Conservation (phyloP, 2,888 invertebrate genomes). For the Copidosoma aretas region DNA sequence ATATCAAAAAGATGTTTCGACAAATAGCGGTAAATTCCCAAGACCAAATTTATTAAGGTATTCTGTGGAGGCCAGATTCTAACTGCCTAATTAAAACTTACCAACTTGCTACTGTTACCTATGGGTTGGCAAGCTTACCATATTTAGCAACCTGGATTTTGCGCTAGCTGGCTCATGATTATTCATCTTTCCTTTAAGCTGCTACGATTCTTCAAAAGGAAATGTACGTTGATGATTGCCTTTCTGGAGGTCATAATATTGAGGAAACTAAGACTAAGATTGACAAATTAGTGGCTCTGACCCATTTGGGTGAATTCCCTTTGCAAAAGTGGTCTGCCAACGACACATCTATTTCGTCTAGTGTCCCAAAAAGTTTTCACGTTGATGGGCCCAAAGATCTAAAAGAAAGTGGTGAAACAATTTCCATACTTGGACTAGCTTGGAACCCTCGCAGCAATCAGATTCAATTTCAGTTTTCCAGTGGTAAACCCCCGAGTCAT, state of each 20-base stretch:
- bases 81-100: no score
- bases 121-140: conserved; percentile 2
- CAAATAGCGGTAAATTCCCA: not conserved
- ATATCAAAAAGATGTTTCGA: conserved; percentile 1
- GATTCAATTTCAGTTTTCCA: not conserved
- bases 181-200: not conserved
- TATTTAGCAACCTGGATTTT: not conserved
- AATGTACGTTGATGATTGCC: not conserved
- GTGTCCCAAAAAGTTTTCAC: not conserved
- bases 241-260: not conserved
- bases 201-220: not conserved
- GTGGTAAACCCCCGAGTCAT: no score
- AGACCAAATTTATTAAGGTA: not conserved
- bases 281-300: no score
- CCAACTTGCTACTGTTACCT: not conserved
- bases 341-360: no score
- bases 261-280: no score
- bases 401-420: not conserved
- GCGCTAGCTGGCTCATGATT: not conserved
- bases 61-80: not conserved
- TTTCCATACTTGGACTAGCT: not conserved
- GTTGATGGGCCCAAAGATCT: not conserved
- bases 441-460: not conserved
- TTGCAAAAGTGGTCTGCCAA: not conserved
- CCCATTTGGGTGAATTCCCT: no score